Base-by-base conservation (phyloP, 2,113 vertebrate species). In the Oreochromis spilurus region DNA sequence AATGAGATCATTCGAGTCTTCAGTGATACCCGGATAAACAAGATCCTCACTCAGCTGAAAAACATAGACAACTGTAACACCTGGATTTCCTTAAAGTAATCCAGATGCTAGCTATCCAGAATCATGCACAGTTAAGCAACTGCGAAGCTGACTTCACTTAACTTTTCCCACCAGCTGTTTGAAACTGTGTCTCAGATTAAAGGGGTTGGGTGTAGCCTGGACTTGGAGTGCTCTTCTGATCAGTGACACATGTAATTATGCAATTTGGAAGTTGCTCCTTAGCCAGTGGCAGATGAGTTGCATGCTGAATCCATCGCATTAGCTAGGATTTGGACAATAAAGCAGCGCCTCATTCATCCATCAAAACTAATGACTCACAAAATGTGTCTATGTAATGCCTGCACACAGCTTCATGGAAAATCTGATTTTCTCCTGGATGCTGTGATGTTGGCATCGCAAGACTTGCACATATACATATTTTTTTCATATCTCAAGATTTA, bases 221-320 rank as follows among this genome's bases (percentile, higher is more conserved):
- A 50, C 79, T 89, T 17, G 43, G 45, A 91, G 36, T 83, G 7
- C 75, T 91, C 40, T 19, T 80, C 62, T 92, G 90, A 94, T 95
- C 93, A 90, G 83, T 87, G 92, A 92, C 92, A 94, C 87, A 34
- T 93, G 89, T 93, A 94, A 93, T 94, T 91, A 90, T 26, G 26
- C 81, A 84, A 67, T 90, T 90, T 93, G 81, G 82, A 89, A 87
- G 81, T 72, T 53, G 80, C 85, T 94, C 38, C 87, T 90, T 45
- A 86, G 79, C 88, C 84, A 72, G 90, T 84, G 83, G 83, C 83
- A 78, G 86, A 81, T 78, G 57, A 79, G 38, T 79, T 86, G 86
- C 48, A 29, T 89, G 87, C 67, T 53, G 62, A 75, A 38, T 50
- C 43, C 38, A 16, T 83, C 13, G 21, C 79, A 31, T 82, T 84